These are phyloP conservation scores for Etheostoma cragini DNA, from an alignment of 2,113 vertebrate genomes.

Conservation along the genomic window DNA sequence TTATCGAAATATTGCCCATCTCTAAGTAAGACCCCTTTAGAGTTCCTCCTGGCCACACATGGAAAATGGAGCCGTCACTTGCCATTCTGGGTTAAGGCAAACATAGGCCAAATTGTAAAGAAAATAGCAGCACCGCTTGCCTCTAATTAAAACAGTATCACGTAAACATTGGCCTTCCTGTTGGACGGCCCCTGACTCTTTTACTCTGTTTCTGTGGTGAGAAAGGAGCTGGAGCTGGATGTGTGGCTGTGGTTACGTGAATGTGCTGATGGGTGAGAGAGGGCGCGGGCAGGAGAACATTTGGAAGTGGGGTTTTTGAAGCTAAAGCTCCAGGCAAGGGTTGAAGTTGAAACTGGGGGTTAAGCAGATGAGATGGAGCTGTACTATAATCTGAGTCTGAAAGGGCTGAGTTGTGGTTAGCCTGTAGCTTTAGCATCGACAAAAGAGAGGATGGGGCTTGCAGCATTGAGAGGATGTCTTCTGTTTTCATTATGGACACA, in stretches of 20 bases:
- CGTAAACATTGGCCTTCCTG: conserved; percentile 84
- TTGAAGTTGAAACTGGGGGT: conserved; percentile 56
- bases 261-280: conserved; percentile 41
- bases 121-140: conserved; percentile 80
- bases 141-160: conserved; percentile 84
- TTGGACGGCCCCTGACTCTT: conserved; percentile 64
- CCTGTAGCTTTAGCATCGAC: conserved; percentile 17
- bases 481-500: conserved; percentile 28
- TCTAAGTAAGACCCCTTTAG: conserved; percentile 27
- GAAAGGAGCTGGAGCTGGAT: conserved; percentile 48
- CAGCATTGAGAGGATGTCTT: conserved; percentile 10
- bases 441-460: not conserved
- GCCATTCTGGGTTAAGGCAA: conserved; percentile 72
- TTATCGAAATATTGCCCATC: too few relatives aligned
- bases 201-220: conserved; percentile 33
- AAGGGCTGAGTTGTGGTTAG: conserved; percentile 38
- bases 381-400: conserved; percentile 34
- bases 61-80: conserved; percentile 65
- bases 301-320: conserved; percentile 54
- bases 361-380: conserved; percentile 43
- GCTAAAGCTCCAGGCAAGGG: conserved; percentile 40
- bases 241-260: conserved; percentile 35
- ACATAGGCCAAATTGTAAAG: conserved; percentile 79
- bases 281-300: conserved; percentile 29
- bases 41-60: conserved; percentile 52